These are phyloP conservation scores for Amblyopsis hoosieri DNA, from an alignment of 2,797 vertebrate genomes.

Conservation along the genomic window DNA sequence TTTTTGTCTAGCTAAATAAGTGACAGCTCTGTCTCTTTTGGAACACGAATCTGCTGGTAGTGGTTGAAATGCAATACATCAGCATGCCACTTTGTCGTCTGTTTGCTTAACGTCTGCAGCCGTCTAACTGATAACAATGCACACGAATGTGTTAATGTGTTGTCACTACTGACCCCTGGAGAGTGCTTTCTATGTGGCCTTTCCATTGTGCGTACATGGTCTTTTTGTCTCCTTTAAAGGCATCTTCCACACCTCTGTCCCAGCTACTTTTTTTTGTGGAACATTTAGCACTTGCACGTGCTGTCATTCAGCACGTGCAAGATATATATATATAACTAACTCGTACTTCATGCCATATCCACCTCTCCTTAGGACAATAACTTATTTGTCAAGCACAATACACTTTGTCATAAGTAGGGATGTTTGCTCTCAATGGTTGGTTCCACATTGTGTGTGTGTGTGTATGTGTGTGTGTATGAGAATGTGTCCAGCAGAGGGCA, in stretches of 20 bases:
- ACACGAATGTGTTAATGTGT: not conserved
- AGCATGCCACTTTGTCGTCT: not conserved
- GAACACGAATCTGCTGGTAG: slow-evolving; percentile 25
- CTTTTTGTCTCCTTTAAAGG: not conserved
- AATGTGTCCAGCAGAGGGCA: slow-evolving; percentile 41
- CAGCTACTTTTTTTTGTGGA: not conserved
- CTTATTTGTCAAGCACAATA: not conserved
- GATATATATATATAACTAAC: too few species aligned
- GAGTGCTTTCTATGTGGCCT: not conserved
- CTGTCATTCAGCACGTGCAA: too few species aligned
- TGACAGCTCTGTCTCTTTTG: slow-evolving; percentile 42
- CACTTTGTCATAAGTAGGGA: not conserved
- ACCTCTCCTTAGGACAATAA: not conserved
- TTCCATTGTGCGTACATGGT: not conserved
- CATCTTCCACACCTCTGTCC: not conserved
- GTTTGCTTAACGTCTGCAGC: not conserved
- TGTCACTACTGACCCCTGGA: not conserved
- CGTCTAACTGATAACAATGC: not conserved
- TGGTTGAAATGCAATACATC: not conserved
- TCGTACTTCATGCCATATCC: not conserved
- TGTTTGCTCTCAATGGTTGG: not conserved
- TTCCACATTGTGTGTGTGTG: not conserved
- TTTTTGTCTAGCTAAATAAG: slow-evolving; percentile 50
- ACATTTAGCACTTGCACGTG: not conserved
- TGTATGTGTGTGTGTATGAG: too few species aligned